Conservation (phyloP, 2,888 invertebrate species). For the Thera obeliscata region DNA sequence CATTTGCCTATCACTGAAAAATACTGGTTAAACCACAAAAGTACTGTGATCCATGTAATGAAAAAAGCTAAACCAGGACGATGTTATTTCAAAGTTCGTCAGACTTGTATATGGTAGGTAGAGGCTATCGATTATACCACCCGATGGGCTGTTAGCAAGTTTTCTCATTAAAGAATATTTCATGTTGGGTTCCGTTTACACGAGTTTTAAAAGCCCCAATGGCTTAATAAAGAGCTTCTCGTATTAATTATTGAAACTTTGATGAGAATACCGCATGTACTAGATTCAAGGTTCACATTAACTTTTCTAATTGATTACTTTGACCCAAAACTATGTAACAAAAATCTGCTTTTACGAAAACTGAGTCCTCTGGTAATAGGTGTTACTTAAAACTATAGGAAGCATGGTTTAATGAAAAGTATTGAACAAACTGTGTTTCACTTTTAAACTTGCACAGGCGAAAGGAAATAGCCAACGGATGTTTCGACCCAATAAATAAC, state of each 20-base stretch:
- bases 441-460: conserved; percentile 3
- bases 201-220: neutral
- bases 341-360: neutral
- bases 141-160: neutral
- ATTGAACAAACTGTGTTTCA: conserved; percentile 22
- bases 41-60: neutral
- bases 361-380: neutral
- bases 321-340: neutral
- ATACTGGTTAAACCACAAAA: neutral
- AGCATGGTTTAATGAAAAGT: conserved; percentile 18
- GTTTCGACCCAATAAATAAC: conserved; percentile 33
- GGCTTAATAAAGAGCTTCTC: neutral
- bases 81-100: neutral
- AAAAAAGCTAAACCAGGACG: neutral
- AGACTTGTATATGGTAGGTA: neutral
- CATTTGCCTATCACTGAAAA: neutral
- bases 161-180: neutral
- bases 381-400: conserved; percentile 5
- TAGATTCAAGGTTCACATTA: neutral
- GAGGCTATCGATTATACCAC: neutral
- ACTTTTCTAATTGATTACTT: neutral
- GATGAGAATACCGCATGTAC: neutral
- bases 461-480: conserved; percentile 32
- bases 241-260: neutral
- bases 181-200: neutral